A percentile compares a stretch with the other conserved stretches of the same genome.
Conservation (phyloP, 2,888 invertebrate species). For the Chaetoderma sp. region DNA sequence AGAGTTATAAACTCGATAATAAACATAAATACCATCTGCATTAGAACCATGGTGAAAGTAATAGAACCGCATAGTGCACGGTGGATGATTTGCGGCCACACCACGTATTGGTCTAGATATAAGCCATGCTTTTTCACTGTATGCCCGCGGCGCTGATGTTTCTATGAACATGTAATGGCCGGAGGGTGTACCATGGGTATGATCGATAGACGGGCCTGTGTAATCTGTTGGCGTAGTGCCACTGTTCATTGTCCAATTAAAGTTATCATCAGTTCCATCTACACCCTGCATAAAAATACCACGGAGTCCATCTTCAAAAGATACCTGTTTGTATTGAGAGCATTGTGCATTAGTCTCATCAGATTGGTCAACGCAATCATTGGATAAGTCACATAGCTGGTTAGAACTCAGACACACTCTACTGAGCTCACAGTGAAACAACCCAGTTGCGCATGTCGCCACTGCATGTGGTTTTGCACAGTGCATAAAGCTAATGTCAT, state of each 20-base stretch:
- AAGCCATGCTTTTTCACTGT: slow-evolving; percentile 51
- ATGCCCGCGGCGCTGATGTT: slow-evolving; percentile 44
- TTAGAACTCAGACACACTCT: slow-evolving; percentile 22
- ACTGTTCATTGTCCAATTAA: slow-evolving; percentile 59
- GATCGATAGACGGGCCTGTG: slow-evolving; percentile 64
- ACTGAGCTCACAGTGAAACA: slow-evolving; percentile 26
- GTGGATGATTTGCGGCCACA: slow-evolving; percentile 19
- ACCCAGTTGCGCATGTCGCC: slow-evolving; percentile 10
- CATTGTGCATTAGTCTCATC: slow-evolving; percentile 39
- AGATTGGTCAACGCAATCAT: slow-evolving; percentile 36
- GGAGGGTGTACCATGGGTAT: slow-evolving; percentile 50
- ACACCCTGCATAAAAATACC: slow-evolving; percentile 46
- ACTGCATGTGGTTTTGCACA: slow-evolving; percentile 19
- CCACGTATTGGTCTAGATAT: slow-evolving; percentile 44
- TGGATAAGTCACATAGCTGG: slow-evolving; percentile 32
- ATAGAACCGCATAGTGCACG: slow-evolving; percentile 17
- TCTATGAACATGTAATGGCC: slow-evolving; percentile 61
- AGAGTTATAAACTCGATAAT: slow-evolving; percentile 42
- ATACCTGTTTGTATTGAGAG: slow-evolving; percentile 40
- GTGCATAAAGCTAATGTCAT: slow-evolving; percentile 46
- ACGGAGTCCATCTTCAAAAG: slow-evolving; percentile 52
- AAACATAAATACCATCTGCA: slow-evolving; percentile 28
- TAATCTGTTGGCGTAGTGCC: slow-evolving; percentile 49
- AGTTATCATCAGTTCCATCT: slow-evolving; percentile 52
- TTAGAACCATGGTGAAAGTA: slow-evolving; percentile 37